Base-by-base conservation (phyloP, 2,113 vertebrate genomes). In the Hypanus sabinus region DNA sequence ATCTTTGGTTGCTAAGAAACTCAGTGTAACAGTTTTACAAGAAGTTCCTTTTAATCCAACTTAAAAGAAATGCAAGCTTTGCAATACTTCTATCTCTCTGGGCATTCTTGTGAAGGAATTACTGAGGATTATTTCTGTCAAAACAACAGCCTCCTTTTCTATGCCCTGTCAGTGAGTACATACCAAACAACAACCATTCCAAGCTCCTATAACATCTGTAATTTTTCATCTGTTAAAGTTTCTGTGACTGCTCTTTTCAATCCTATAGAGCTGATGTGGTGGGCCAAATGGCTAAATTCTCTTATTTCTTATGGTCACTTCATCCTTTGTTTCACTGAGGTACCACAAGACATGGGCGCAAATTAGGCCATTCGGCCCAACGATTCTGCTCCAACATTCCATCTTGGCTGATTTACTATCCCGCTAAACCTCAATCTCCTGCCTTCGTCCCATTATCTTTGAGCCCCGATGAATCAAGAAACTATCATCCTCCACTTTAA, bases 1-100 rank as follows among this genome's bases (percentile, higher is more conserved):
- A 60, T 88, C 30, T 60, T 62, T 88, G 62, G 60, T 65, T 60
- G 30, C 60, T 7, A 18, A n/a, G n/a, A 90, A 60, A 33, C 85
- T 65, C 85, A 65, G 38, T 7, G n/a, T 90, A n/a, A 68, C 85
- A 90, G 85, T 90, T 90, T 90, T 90, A 30, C 85, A 90, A 33
- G 11, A 30, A 24, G 30, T 36, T n/a, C 14, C 12, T 90, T 88
- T 90, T 65, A 16, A 90, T 90, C 85, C 60, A 65, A 90, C 1
- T 90, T 16, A 90, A 68, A 60, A 90, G 60, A 65, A 90, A n/a
- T 60, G 57, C 85, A 90, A 33, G 60, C 85, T 33, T 65, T 90
- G 85, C 85, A 90, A 90, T 90, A 38, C 27, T 90, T 65, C 65
- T 90, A 30, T 33, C 85, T 65, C 62, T 33, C n/a, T 90, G 62